These are phyloP conservation scores for Lycia hirtaria DNA, from an alignment of 2,888 invertebrate genomes.

Conservation along the genomic window DNA sequence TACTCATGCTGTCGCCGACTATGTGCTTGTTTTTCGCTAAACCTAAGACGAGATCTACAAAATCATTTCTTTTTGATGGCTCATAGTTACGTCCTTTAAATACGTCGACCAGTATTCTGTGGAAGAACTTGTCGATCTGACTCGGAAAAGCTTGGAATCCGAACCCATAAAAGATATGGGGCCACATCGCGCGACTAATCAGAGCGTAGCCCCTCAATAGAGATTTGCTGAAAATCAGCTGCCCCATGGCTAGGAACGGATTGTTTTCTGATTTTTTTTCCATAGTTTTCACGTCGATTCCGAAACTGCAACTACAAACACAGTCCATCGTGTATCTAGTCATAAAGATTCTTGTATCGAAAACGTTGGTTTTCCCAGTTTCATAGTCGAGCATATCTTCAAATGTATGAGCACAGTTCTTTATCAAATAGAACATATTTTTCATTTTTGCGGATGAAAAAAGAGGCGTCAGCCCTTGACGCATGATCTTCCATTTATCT, in stretches of 20 bases:
- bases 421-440: slow-evolving; percentile 52
- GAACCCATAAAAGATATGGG: slow-evolving; percentile 50
- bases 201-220: slow-evolving; percentile 38
- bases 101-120: slow-evolving; percentile 47
- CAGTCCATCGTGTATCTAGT: slow-evolving; percentile 53
- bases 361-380: slow-evolving; percentile 22
- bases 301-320: slow-evolving; percentile 52
- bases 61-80: slow-evolving; percentile 53
- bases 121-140: slow-evolving; percentile 48
- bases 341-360: slow-evolving; percentile 43
- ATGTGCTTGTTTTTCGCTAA: slow-evolving; percentile 52
- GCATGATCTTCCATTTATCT: slow-evolving; percentile 48
- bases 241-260: slow-evolving; percentile 49
- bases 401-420: slow-evolving; percentile 43
- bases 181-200: slow-evolving; percentile 50
- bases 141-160: slow-evolving; percentile 45
- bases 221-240: slow-evolving; percentile 41
- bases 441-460: slow-evolving; percentile 52
- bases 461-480: slow-evolving; percentile 49
- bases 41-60: slow-evolving; percentile 56
- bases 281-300: slow-evolving; percentile 53
- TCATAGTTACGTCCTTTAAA: slow-evolving; percentile 49
- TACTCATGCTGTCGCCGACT: slow-evolving; percentile 53
- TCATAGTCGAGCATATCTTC: slow-evolving; percentile 43
- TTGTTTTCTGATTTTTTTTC: slow-evolving; percentile 41